These are phyloP conservation scores for Nesoenas mayeri DNA, from an alignment of 2,113 vertebrate genomes.

Conservation along the genomic window DNA sequence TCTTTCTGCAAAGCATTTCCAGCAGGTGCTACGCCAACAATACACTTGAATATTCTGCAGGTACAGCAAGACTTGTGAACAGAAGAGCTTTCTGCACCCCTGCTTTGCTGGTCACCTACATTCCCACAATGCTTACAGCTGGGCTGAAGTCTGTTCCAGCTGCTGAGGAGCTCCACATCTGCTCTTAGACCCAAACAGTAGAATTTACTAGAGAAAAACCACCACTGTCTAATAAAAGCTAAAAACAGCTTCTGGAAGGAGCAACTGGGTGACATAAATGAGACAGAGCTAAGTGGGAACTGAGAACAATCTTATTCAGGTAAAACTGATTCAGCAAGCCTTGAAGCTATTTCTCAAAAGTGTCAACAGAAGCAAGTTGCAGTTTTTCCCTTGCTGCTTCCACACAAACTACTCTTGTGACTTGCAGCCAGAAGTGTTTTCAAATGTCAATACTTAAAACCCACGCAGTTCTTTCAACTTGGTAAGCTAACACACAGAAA, in stretches of 20 bases:
- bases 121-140: neutral
- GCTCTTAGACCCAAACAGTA: neutral
- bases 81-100: neutral
- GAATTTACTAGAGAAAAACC: neutral
- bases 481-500: neutral
- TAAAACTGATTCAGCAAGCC: neutral
- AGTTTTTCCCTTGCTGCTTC: neutral
- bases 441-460: neutral
- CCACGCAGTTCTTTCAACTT: neutral
- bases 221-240: neutral
- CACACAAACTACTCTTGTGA: neutral
- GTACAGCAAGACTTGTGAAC: neutral
- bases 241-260: neutral
- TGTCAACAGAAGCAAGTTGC: neutral
- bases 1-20: neutral
- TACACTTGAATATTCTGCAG: neutral
- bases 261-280: neutral
- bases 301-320: neutral
- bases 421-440: neutral
- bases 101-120: accelerated
- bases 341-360: neutral
- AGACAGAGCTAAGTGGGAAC: too few species aligned
- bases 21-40: neutral
- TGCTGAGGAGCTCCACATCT: neutral
- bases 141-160: neutral